These are phyloP conservation scores for Hypotaenidia philippensis DNA, from an alignment of 2,797 vertebrate genomes.

Conservation along the genomic window DNA sequence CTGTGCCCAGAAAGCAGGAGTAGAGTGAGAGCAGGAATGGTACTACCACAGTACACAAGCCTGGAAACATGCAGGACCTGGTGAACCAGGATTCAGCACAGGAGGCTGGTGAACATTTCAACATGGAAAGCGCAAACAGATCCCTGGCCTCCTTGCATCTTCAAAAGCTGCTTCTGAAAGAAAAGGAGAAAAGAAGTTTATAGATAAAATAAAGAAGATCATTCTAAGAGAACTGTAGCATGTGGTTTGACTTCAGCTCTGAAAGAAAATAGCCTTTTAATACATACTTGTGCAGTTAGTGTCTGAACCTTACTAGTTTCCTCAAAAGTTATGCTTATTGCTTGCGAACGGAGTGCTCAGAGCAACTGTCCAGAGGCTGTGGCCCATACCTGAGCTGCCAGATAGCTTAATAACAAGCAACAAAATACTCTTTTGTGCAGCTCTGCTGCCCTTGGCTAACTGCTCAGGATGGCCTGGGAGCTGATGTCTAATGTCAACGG, in stretches of 20 bases:
- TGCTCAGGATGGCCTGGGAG: neutral
- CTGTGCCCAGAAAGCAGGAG: neutral
- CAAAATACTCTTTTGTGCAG: neutral
- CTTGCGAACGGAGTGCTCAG: neutral
- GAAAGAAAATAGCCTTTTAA: neutral
- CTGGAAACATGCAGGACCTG: neutral
- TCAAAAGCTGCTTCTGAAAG: neutral
- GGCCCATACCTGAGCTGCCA: neutral
- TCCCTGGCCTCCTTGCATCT: neutral
- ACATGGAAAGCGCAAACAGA: neutral
- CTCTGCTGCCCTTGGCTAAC: neutral
- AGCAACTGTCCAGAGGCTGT: neutral
- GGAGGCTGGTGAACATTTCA: neutral
- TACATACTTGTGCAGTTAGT: neutral
- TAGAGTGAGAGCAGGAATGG: neutral
- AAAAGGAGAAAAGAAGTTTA: neutral
- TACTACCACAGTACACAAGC: neutral
- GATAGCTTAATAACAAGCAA: neutral
- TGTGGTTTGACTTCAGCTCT: neutral
- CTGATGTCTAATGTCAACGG: neutral
- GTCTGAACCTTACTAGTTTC: neutral
- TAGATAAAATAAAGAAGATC: neutral
- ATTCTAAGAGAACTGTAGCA: neutral
- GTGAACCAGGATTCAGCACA: neutral
- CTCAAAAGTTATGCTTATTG: neutral